Evolutionary conservation across 2,888 invertebrate genomes (phyloP).

Genomic region (Copidosoma aretas): DNA sequence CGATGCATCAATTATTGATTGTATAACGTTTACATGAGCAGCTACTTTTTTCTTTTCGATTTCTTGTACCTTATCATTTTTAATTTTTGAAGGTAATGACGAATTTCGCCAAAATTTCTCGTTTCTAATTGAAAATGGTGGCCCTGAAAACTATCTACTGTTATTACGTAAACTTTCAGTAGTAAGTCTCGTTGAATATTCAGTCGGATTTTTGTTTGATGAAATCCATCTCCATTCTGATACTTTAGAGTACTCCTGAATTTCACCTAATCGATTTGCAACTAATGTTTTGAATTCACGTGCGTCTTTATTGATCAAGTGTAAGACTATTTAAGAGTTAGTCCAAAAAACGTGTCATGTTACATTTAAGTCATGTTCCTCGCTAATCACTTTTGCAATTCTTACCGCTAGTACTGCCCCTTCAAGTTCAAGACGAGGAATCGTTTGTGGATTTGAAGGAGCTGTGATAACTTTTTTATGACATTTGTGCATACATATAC

Average conservation of each 20-base stretch:
- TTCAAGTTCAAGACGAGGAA: conserved; percentile 38
- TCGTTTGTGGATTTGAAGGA: conserved; percentile 31
- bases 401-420: conserved; percentile 32
- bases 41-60: too few species aligned
- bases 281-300: conserved; percentile 6
- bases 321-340: conserved; percentile 11
- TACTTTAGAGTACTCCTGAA: conserved; percentile 5
- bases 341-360: conserved; percentile 9
- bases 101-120: too few species aligned
- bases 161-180: too few species aligned
- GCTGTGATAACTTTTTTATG: too few species aligned
- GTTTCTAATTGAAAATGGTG: too few species aligned
- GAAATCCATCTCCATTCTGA: conserved; percentile 20
- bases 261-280: conserved; percentile 21
- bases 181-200: background rate
- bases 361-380: conserved; percentile 10
- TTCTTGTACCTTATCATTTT: too few species aligned
- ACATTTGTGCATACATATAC: too few species aligned
- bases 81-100: too few species aligned
- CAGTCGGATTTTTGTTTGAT: conserved; percentile 9
- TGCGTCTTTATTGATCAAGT: conserved; percentile 22
- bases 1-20: too few species aligned
- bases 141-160: too few species aligned
- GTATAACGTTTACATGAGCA: too few species aligned
- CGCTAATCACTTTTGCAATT: conserved; percentile 5